Conservation (phyloP, 2,797 vertebrate genomes). For the Anniella stebbinsi region DNA sequence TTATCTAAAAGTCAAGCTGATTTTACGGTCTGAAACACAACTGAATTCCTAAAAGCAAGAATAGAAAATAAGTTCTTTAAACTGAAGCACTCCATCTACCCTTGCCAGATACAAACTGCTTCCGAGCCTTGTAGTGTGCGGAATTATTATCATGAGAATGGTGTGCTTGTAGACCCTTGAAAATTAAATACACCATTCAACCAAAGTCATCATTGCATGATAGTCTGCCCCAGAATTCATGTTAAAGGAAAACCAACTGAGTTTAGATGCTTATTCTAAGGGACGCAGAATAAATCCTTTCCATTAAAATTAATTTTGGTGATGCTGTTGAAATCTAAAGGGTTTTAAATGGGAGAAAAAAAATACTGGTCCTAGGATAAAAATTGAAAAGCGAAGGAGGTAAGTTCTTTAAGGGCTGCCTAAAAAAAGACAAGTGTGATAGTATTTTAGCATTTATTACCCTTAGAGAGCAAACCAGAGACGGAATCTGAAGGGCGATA, state of each 20-base stretch:
- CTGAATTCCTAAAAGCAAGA: conserved; percentile 23
- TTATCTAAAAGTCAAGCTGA: neutral
- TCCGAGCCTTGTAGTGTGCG: neutral
- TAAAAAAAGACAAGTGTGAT: neutral
- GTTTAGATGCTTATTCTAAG: neutral
- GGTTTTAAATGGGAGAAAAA: neutral
- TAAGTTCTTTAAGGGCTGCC: neutral
- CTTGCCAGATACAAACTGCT: conserved; percentile 13
- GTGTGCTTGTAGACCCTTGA: neutral
- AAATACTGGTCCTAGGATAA: neutral
- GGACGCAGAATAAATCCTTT: neutral
- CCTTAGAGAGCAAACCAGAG: neutral
- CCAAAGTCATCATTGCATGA: conserved; percentile 6
- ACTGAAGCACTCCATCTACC: neutral
- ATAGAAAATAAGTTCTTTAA: neutral
- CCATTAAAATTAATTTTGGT: neutral
- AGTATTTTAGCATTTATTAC: neutral
- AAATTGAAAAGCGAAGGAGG: neutral
- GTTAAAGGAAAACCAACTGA: neutral
- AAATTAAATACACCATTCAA: conserved; percentile 27
- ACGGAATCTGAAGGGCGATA: no score
- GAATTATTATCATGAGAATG: conserved; percentile 20
- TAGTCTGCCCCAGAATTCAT: conserved; percentile 3
- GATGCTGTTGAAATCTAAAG: neutral
- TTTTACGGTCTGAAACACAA: conserved; percentile 11